Evolutionary conservation across 1,140 invertebrate species (phyloP), one percentile per base, ranked within the genome.

Genomic region (Oedothorax gibbosus): DNA sequence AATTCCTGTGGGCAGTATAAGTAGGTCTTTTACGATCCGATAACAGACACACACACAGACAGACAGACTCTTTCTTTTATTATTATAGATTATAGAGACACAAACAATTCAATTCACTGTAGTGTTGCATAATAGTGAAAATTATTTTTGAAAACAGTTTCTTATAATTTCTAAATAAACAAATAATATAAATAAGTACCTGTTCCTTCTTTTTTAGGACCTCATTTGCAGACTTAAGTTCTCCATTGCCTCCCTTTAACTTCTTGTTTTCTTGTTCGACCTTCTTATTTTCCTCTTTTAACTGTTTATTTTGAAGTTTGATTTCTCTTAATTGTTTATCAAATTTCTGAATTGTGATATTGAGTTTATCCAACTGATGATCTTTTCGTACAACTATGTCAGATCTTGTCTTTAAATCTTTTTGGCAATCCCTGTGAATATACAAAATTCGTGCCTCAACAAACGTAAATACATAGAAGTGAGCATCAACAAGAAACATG

Each of bases 191-290:
- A n/a, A 21, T 18, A 18, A 71, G 35, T 15, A 81, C 78, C 78
- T 81, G 65, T 35, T 60, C 60, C 51, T 71, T 71, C 20, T 71
- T 81, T 15, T 60, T 20, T 15, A 60, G 18, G 0, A 20, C 57
- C 18, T 81, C 78, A 71, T 62, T 81, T 72, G 69, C 62, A 51
- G 35, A 71, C 62, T 81, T 81, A 18, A 81, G 15, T n/a, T 71
- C 66, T 60, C 69, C 78, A 72, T 81, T 81, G 20, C 53, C 54
- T 60, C 7, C 18, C n/a, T 20, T 6, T 49, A 81, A 20, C 50
- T 51, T 81, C 50, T 81, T 81, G 20, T 15, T 11, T 72, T 81
- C 78, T 12, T 81, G 66, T 49, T 81, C 78, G 15, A 69, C 9
- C 50, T 71, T 60, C n/a, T 71, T 81, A 35, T 81, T 81, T n/a